These are phyloP conservation scores for Sesamia inferens DNA, from an alignment of 2,888 invertebrate species.

Conservation along the genomic window DNA sequence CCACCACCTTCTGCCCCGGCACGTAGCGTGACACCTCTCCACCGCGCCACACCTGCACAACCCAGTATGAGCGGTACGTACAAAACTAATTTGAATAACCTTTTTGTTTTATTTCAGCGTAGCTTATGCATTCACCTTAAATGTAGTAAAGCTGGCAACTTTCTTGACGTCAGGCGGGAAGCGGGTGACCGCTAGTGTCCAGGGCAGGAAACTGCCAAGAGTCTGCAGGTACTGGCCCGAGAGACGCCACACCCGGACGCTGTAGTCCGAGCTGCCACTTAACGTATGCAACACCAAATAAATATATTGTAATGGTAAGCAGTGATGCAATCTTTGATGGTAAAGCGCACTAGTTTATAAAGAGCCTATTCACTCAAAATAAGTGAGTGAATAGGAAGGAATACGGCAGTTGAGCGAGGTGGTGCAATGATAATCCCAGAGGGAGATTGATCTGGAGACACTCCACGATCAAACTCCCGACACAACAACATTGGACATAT, in stretches of 20 bases:
- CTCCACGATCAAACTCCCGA: too few species aligned
- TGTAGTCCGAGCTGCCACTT: conserved; percentile 88
- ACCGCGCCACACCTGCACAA: conserved; percentile 83
- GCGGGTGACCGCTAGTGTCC: conserved; percentile 89
- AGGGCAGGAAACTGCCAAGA: conserved; percentile 92
- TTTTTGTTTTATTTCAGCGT: neutral
- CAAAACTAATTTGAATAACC: neutral
- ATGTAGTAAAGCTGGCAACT: conserved; percentile 93
- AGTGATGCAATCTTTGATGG: too few species aligned
- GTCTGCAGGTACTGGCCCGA: conserved; percentile 93
- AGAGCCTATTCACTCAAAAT: too few species aligned
- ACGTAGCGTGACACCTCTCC: conserved; percentile 87
- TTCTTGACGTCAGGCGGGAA: conserved; percentile 94
- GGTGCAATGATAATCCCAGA: too few species aligned
- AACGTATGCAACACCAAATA: neutral
- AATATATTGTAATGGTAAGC: neutral
- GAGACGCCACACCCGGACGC: conserved; percentile 93
- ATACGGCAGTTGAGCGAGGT: too few species aligned
- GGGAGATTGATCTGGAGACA: too few species aligned
- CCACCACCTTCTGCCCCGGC: conserved; percentile 86
- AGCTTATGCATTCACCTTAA: conserved; percentile 90
- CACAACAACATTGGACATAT: too few species aligned
- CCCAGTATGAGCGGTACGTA: neutral
- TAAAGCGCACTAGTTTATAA: too few species aligned
- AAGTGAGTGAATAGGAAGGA: too few species aligned